Evolutionary conservation across 2,888 invertebrate species (phyloP).

Genomic region (Lasioglossum calceatum): DNA sequence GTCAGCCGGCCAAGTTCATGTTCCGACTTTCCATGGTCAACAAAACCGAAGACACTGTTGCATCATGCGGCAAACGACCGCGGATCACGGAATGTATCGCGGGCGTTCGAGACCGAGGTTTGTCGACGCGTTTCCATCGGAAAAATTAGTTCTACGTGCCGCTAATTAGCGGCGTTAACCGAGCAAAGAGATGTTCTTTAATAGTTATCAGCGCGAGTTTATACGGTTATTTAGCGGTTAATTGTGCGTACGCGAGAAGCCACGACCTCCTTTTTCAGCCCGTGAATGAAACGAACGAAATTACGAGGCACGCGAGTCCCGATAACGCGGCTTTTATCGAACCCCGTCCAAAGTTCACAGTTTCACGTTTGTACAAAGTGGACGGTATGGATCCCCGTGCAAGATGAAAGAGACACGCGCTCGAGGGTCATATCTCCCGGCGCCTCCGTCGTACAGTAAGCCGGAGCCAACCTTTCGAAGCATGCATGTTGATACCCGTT

Average conservation of each 20-base stretch:
- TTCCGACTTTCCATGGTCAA: constrained; percentile 24
- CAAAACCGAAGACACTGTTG: constrained; percentile 11
- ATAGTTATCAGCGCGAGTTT: neutral
- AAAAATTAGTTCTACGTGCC: neutral
- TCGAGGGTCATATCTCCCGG: neutral
- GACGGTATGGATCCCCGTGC: constrained; percentile 19
- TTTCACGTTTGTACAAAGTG: constrained; percentile 48
- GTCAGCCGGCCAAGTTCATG: neutral
- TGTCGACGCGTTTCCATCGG: neutral
- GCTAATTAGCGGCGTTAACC: neutral
- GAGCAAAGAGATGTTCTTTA: neutral
- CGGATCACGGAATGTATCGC: neutral
- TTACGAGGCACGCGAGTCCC: constrained; percentile 14
- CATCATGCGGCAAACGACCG: neutral
- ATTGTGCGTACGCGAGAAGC: neutral
- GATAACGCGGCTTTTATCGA: constrained; percentile 70
- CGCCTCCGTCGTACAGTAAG: constrained; percentile 19
- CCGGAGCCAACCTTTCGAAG: constrained; percentile 25
- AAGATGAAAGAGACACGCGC: constrained; percentile 39
- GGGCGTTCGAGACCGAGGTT: neutral
- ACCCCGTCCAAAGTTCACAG: constrained; percentile 68
- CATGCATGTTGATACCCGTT: constrained; percentile 27
- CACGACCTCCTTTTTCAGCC: neutral
- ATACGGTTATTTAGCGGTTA: neutral
- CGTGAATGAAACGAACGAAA: constrained; percentile 37